phyloP scores from a whole-genome alignment of 2,113 vertebrate species.

The Microtus montanus region DNA sequence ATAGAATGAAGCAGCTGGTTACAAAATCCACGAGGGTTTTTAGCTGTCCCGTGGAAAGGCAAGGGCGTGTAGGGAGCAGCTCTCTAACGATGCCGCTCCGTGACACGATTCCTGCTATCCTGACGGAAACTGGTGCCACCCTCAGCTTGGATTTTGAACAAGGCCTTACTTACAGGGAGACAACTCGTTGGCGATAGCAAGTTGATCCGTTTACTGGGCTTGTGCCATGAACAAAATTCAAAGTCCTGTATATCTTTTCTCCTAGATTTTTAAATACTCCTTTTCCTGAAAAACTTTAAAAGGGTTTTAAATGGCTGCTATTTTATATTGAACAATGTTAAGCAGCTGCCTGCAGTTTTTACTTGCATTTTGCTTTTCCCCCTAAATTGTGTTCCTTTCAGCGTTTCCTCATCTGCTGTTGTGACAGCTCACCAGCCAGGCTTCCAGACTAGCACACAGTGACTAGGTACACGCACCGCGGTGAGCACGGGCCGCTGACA shows the following conservation, averaged over 20 bases:
- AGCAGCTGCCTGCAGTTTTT: constrained; percentile 68
- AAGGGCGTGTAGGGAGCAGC: neutral
- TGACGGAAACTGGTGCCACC: neutral
- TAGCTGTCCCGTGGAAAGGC: neutral
- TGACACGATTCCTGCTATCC: neutral
- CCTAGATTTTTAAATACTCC: constrained; percentile 59
- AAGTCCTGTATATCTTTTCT: constrained; percentile 66
- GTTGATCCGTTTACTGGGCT: constrained; percentile 50
- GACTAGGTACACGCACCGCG: neutral
- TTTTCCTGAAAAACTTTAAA: constrained; percentile 60
- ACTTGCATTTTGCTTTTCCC: constrained; percentile 45
- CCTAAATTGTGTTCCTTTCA: constrained; percentile 46
- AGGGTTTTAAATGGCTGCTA: constrained; percentile 59
- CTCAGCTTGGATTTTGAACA: neutral
- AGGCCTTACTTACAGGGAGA: constrained; percentile 53
- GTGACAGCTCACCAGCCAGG: constrained; percentile 58
- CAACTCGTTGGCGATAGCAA: neutral
- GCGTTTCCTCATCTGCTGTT: constrained; percentile 16
- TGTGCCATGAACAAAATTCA: constrained; percentile 70
- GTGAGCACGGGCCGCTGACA: neutral
- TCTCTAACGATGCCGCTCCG: neutral
- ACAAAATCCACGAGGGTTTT: neutral
- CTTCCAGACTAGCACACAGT: constrained; percentile 41
- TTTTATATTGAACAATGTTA: constrained; percentile 64
- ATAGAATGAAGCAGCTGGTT: neutral